Base-by-base conservation (phyloP, 2,113 vertebrate species). In the Mixornis gularis region DNA sequence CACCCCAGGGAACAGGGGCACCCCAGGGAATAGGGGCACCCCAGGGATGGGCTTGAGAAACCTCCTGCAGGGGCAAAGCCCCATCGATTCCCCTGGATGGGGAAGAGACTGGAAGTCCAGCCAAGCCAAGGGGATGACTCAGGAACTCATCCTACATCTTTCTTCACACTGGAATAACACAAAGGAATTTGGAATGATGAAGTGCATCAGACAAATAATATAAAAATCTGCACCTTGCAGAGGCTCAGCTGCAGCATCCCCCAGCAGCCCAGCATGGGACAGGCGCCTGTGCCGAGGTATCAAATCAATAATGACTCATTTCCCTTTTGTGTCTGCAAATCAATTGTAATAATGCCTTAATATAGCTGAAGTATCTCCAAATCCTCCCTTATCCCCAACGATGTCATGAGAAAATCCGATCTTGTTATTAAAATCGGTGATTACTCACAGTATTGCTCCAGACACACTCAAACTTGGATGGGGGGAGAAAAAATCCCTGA, bases 291-390 rank as follows among this genome's bases (percentile, higher is more conserved):
- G 44, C 58, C 0, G 1, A 90, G 62, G 53, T 82, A 91, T 72
- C 43, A 41, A 43, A 69, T 12, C 70, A 38, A 36, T 93, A 89
- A 94, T 58, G 86, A 89, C 89, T 95, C 84, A 63, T 85, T 93
- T 95, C 84, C 65, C 83, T 93, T 89, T 87, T 72, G 84, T 87
- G 87, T 55, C 92, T 2, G 3, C 73, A 81, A 93, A 83, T 94
- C 91, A 94, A 95, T 92, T 93, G 96, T 80, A 93, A 91, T 96
- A 96, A 96, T 95, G 89, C 84, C 93, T 93, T 96, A 90, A 95
- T 95, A 94, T 82, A 95, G 79, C 95, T 38, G 84, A 79, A 94
- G 92, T 43, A 92, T 81, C 91, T 79, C 60, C 81, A 96, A 97
- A 97, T 96, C 95, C 96, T 92, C 70, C 92, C 91, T 96, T 40